Evolutionary conservation across 53 echinoderm and acorn worm species (phyloP).

Genomic region (Holothuria scabra): DNA sequence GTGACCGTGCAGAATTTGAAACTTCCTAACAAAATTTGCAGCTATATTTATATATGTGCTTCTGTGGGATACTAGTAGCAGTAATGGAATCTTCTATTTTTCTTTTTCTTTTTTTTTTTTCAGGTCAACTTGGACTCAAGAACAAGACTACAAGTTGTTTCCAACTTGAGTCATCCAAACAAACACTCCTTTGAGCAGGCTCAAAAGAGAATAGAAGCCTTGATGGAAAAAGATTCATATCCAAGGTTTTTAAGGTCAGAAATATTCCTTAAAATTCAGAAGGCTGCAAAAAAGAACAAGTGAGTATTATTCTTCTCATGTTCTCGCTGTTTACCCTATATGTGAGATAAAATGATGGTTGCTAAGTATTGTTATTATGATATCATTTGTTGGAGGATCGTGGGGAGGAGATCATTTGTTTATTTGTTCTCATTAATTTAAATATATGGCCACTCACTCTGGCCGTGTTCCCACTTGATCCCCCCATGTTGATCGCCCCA

Average conservation of each 20-base stretch:
- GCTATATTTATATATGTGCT: no score
- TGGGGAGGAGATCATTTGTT: no score
- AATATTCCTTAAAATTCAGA: slow-evolving; percentile 80
- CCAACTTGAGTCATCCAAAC: slow-evolving; percentile 85
- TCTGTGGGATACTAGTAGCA: neutral
- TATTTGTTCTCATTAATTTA: no score
- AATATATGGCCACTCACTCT: no score
- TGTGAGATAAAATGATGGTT: no score
- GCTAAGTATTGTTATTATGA: no score
- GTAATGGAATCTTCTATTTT: neutral
- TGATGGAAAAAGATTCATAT: slow-evolving; percentile 99
- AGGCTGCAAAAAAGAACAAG: slow-evolving; percentile 62
- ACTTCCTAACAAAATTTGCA: no score
- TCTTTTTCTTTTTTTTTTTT: neutral
- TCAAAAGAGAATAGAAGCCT: slow-evolving; percentile 97
- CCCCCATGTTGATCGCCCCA: no score
- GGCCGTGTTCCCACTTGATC: no score
- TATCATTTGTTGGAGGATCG: no score
- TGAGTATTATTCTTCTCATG: neutral
- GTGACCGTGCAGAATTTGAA: no score
- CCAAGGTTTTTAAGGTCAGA: slow-evolving; percentile 97
- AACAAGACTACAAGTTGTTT: slow-evolving; percentile 87
- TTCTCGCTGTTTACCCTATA: no score
- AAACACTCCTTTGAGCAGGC: slow-evolving; percentile 97
- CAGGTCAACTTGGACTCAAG: slow-evolving; percentile 97